Conservation (phyloP, 2,113 vertebrate species). For the Glaucomys volans region DNA sequence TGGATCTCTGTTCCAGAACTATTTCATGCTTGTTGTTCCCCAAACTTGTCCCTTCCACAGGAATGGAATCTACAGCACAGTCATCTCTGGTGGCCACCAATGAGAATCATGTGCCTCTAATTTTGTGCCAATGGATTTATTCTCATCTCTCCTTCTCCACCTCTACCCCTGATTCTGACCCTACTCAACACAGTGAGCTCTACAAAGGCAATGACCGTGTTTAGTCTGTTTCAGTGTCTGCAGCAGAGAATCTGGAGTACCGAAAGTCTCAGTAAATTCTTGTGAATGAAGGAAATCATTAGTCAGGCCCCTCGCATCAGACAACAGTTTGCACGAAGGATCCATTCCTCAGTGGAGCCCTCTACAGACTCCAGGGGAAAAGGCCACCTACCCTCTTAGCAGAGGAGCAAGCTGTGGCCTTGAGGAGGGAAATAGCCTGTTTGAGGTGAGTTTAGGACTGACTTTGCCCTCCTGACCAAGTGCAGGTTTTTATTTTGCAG, state of each 20-base stretch:
- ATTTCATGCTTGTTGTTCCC: background rate
- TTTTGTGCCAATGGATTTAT: background rate
- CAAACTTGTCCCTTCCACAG: background rate
- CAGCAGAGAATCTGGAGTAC: background rate
- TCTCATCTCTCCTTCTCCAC: background rate
- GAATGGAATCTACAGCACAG: background rate
- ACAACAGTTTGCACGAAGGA: background rate
- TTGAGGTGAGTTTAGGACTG: background rate
- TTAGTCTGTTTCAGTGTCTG: background rate
- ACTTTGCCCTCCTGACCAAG: background rate
- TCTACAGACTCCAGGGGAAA: background rate
- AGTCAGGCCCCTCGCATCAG: background rate
- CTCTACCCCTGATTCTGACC: background rate
- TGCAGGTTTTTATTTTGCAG: background rate
- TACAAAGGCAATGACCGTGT: background rate
- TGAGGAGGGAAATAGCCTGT: background rate
- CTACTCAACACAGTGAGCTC: background rate
- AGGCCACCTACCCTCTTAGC: background rate
- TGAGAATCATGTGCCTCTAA: fast-evolving
- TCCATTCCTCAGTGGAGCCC: background rate
- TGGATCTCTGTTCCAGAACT: fast-evolving
- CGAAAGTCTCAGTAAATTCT: background rate
- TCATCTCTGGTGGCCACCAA: fast-evolving
- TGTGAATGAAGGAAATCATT: background rate
- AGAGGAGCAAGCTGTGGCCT: background rate